Evolutionary conservation across 2,113 vertebrate species (phyloP).

Genomic region (Propithecus coquereli): DNA sequence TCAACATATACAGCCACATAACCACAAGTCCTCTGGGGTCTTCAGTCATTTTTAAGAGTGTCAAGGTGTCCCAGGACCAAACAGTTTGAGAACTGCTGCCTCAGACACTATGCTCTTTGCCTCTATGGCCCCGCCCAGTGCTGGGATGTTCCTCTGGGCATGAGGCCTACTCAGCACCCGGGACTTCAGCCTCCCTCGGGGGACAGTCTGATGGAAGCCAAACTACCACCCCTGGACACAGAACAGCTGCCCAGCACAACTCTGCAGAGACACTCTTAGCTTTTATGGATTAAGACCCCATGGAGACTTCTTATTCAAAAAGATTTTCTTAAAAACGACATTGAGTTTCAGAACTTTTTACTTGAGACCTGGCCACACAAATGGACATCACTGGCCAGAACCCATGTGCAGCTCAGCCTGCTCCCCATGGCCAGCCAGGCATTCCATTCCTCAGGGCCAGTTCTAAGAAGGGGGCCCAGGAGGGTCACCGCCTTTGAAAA

Average conservation of each 20-base stretch:
- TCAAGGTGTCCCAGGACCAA: neutral
- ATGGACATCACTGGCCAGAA: neutral
- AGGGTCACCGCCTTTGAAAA: neutral
- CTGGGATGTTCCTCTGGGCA: neutral
- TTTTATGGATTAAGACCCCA: neutral
- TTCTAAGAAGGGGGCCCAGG: neutral
- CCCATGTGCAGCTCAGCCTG: neutral
- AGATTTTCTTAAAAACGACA: neutral
- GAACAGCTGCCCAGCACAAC: neutral
- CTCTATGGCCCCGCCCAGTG: fast-evolving
- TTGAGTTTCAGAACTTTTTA: neutral
- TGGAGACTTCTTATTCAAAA: neutral
- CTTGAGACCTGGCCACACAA: neutral
- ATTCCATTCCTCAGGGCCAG: neutral
- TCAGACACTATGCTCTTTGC: neutral
- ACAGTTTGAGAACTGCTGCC: neutral
- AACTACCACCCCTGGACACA: too few relatives aligned
- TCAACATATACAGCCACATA: fast-evolving
- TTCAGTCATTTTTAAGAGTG: neutral
- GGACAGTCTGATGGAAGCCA: neutral
- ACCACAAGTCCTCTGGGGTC: too few relatives aligned
- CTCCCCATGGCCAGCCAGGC: neutral
- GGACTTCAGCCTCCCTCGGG: neutral
- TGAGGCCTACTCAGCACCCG: neutral
- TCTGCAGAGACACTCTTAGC: neutral